Conservation (phyloP, 2,888 invertebrate species). For the Hirtodrosophila alboralis region DNA sequence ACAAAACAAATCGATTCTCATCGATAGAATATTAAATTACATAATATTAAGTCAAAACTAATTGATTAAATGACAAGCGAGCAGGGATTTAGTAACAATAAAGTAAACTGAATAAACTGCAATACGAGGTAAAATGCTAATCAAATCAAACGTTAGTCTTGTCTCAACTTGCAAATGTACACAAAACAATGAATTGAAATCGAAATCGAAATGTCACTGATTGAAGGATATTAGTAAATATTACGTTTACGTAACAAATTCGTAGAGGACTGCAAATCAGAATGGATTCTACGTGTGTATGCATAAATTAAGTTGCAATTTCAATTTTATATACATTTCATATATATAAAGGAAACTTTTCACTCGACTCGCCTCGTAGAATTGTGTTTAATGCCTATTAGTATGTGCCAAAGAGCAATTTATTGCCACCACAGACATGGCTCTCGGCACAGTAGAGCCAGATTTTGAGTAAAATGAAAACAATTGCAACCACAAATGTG, state of each 20-base stretch:
- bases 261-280: conserved; percentile 1
- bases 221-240: conserved; percentile 12
- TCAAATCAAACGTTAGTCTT: background rate
- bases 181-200: conserved; percentile 3
- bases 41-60: no score
- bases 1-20: conserved; percentile 1
- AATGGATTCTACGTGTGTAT: conserved; percentile 48
- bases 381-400: conserved; percentile 66
- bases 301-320: conserved; percentile 74
- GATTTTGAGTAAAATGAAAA: no score
- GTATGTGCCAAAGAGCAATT: conserved; percentile 58
- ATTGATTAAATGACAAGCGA: no score
- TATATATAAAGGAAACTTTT: conserved; percentile 34
- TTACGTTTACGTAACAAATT: conserved; percentile 18
- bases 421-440: conserved; percentile 48
- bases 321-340: no score
- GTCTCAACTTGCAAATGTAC: background rate
- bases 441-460: no score
- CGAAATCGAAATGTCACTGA: conserved; percentile 2
- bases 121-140: background rate
- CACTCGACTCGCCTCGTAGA: conserved; percentile 20
- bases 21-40: conserved; percentile 1
- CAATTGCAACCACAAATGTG: conserved; percentile 16
- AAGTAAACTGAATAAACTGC: no score
- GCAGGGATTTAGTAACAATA: no score